Conservation (phyloP, 1,140 invertebrate species). For the Nylanderia fulva region DNA sequence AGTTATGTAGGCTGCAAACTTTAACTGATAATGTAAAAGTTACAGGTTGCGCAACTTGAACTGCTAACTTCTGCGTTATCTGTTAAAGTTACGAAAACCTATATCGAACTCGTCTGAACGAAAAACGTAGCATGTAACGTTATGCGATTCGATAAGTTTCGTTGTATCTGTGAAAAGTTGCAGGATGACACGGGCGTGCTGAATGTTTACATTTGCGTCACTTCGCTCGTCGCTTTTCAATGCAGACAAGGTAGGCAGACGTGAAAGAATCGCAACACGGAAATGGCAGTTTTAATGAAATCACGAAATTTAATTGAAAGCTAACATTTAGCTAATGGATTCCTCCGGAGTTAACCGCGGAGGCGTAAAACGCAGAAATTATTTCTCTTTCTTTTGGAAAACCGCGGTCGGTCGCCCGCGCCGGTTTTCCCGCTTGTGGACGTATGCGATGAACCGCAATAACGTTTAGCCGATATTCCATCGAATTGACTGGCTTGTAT, state of each 20-base stretch:
- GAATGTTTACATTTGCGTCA: not conserved
- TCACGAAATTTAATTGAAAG: conserved; percentile 58
- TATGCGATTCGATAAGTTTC: conserved; percentile 5
- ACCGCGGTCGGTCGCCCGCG: not conserved
- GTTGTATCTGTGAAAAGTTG: not conserved
- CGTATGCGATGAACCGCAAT: conserved; percentile 69
- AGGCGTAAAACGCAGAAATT: conserved; percentile 48
- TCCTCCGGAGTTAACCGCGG: conserved; percentile 53
- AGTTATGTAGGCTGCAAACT: conserved; percentile 26
- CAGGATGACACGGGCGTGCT: not conserved
- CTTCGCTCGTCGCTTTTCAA: conserved; percentile 1
- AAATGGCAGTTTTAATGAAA: conserved; percentile 39
- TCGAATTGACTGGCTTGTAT: conserved; percentile 49
- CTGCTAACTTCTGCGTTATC: conserved; percentile 43
- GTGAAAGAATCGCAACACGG: not conserved
- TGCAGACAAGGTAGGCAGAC: not conserved
- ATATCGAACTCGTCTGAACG: not conserved
- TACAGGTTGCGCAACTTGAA: conserved; percentile 34
- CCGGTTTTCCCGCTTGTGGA: conserved; percentile 59
- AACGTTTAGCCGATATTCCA: conserved; percentile 72
- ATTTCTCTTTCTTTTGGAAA: conserved; percentile 55
- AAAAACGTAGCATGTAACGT: conserved; percentile 11
- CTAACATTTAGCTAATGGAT: conserved; percentile 59
- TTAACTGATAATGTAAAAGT: conserved; percentile 38
- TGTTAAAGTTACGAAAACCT: not conserved